Base-by-base conservation (phyloP, 2,888 invertebrate genomes). In the Trichopoda pennipes region DNA sequence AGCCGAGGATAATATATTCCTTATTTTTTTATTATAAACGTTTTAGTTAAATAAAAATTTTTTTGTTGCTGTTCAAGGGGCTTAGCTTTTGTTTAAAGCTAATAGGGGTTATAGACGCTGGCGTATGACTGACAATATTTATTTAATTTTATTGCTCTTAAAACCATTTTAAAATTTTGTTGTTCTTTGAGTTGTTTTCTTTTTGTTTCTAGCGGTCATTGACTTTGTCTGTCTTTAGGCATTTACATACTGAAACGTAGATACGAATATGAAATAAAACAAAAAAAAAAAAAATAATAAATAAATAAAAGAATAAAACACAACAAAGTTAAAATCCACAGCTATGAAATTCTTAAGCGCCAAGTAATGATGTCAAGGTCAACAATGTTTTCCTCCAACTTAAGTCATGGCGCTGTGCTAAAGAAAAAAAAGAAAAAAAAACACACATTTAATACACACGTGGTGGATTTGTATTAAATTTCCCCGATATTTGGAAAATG, bases 361-460 rank as follows among this genome's bases (percentile, higher is more conserved):
- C 32, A 68, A 76, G 72, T 76, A 76, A 76, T 44, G 72, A 72
- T 68, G 66, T 76, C 81, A 81, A 81, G 81, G 81, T 81, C 81
- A 72, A 23, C 55, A 51, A 56, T n/a, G 44, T 64, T 76, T 75
- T 70, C 63, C 70, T 66, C 14, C 47, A 38, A 63, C 58, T 64
- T 56, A 51, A 70, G 51, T 47, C 61, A 47, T 47, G 38, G 28
- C 21, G 8, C 23, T 51, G 58, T 74, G 17, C 9, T 21, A 12
- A 7, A 38, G 38, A 38, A 44, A 44, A 38, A 44, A 21, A 51
- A 14, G 16, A 38, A 12, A 38, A 44, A 44, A 38, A 44, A 21
- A 51, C 4, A 21, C 19, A 56, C 55, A 42, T 10, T 23, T 9
- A 38, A 56, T 35, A 28, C 16, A 51, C 35, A 68, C 19, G 64